Base-by-base conservation (phyloP, 2,113 vertebrate species). In the Edolisoma coerulescens region DNA sequence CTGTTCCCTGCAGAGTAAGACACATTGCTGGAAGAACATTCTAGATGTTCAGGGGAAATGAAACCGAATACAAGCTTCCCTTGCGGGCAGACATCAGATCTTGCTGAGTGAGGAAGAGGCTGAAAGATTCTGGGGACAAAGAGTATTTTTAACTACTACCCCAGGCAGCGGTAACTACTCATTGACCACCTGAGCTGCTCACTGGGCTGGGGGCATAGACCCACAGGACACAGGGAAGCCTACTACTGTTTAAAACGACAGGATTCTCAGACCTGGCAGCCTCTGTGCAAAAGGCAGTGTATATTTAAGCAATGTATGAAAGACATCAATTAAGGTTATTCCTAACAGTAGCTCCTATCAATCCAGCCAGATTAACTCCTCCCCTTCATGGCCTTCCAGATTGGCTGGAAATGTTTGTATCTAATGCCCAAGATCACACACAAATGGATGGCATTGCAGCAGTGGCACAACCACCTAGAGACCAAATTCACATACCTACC, bases 261-360 rank as follows among this genome's bases (percentile, higher is more conserved):
- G 44, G 23, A 52, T 20, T 74, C 60, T 45, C 37, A 67, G 52
- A n/a, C 45, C 45, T 74, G 53, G 27, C 45, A 74, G 60, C 33
- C 37, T 45, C 60, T 60, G 33, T 59, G 53, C 33, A 44, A 82
- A 67, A 67, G 39, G 45, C 53, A 60, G 23, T 3, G 6, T 37
- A 42, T 33, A 16, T 59, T 65, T 49, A 57, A 50, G 28, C 44
- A 52, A n/a, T 45, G 10, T 67, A 45, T 21, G 33, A 52, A 74
- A 82, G 33, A 39, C 7, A 17, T 39, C 28, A 39, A 0, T 45
- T n/a, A 67, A 74, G 33, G 39, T 0, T 0, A 67, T 44, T 42
- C 32, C 37, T 56, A 23, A 59, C 0, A 9, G 50, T 44, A 33
- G 60, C 23, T 74, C 33, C 33, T 33, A 18, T 30, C 13, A 24